Conservation (phyloP, 2,888 invertebrate genomes). For the Cremastinae sp. region DNA sequence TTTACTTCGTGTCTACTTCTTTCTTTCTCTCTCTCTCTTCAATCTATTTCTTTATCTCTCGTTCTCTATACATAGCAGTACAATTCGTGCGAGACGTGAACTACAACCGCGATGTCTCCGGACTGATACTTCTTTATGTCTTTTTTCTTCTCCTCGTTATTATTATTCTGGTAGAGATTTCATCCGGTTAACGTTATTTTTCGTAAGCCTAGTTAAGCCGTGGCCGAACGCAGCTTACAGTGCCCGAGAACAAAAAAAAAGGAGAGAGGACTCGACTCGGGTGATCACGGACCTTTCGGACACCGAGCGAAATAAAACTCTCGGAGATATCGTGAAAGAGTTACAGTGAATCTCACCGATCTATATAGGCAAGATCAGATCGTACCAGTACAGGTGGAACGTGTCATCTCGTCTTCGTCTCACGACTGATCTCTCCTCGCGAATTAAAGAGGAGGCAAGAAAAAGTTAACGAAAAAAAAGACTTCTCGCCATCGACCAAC, state of each 20-base stretch:
- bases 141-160: conserved; percentile 43
- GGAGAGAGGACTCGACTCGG: conserved; percentile 17
- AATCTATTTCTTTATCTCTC: conserved; percentile 58
- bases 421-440: conserved; percentile 23
- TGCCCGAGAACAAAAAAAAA: neutral
- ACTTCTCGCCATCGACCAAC: conserved; percentile 47
- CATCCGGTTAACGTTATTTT: conserved; percentile 21
- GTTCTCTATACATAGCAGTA: conserved; percentile 38
- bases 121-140: conserved; percentile 60
- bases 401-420: conserved; percentile 46
- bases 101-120: conserved; percentile 31
- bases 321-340: conserved; percentile 35
- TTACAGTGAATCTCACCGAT: conserved; percentile 49
- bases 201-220: conserved; percentile 21
- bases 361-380: conserved; percentile 37
- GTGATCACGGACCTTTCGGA: conserved; percentile 18
- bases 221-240: conserved; percentile 21
- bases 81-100: conserved; percentile 45
- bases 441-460: conserved; percentile 33
- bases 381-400: conserved; percentile 15
- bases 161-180: conserved; percentile 56
- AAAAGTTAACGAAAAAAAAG: conserved; percentile 30
- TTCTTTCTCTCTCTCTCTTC: conserved; percentile 33
- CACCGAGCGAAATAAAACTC: conserved; percentile 1
- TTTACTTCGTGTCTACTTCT: conserved; percentile 54